Conservation (phyloP, 92 coral and sea anemone species). For the Parazoanthus atlanticus region DNA sequence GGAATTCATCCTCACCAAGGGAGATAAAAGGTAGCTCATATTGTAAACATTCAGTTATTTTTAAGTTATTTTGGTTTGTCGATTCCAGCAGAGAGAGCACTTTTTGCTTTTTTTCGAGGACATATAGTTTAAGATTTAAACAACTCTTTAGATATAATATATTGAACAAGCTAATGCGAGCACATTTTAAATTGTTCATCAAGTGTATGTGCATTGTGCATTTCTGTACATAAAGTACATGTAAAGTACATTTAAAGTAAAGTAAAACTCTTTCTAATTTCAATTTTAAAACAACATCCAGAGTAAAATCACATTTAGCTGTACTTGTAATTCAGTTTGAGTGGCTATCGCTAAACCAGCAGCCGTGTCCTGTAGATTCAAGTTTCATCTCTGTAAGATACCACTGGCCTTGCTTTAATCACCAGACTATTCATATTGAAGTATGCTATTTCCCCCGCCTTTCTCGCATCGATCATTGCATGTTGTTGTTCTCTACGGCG, state of each 20-base stretch:
- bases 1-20: neutral
- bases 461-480: constrained; percentile 2
- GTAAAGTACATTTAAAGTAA: neutral
- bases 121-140: too few relatives aligned
- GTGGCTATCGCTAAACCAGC: neutral
- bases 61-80: neutral
- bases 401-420: neutral
- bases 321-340: neutral
- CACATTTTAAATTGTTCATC: neutral
- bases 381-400: neutral
- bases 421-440: neutral
- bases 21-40: constrained; percentile 1
- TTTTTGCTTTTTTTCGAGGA: neutral
- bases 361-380: neutral
- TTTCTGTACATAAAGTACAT: neutral
- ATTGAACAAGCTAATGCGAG: neutral
- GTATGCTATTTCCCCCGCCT: neutral
- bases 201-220: neutral
- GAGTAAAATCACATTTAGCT: neutral
- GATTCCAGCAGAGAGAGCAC: neutral
- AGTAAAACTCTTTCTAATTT: neutral
- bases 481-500: neutral
- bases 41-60: neutral
- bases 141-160: neutral
- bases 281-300: neutral